Evolutionary conservation across 2,888 invertebrate genomes (phyloP).

Genomic region (Pollenia labialis): DNA sequence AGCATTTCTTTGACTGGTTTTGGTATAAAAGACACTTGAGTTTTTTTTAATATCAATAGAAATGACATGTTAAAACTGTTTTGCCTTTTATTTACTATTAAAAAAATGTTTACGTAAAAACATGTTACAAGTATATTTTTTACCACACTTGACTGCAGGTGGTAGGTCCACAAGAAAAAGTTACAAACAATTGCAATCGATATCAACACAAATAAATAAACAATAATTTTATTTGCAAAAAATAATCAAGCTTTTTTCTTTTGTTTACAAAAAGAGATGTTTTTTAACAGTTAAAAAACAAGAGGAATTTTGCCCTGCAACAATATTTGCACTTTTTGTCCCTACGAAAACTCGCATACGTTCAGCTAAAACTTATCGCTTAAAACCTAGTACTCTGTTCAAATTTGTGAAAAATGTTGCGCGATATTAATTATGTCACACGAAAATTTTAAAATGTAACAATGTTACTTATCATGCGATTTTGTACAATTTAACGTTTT

Average conservation of each 20-base stretch:
- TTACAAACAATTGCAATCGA: neutral
- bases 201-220: slow-evolving; percentile 1
- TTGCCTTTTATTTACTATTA: slow-evolving; percentile 20
- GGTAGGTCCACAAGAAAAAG: neutral
- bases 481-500: too few species aligned
- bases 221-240: neutral
- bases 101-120: slow-evolving; percentile 17
- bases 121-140: slow-evolving; percentile 21
- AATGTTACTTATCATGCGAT: too few species aligned
- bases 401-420: too few species aligned
- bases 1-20: slow-evolving; percentile 22
- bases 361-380: too few species aligned
- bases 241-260: neutral
- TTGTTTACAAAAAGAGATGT: neutral
- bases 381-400: too few species aligned
- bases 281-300: neutral
- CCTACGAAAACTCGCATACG: too few species aligned
- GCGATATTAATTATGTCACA: too few species aligned
- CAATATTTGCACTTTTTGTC: too few species aligned
- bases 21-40: slow-evolving; percentile 20
- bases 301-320: neutral
- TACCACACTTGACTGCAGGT: neutral
- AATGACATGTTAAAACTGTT: slow-evolving; percentile 45
- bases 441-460: too few species aligned
- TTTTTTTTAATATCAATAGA: slow-evolving; percentile 35